These are phyloP conservation scores for Zaprionus capensis DNA, from an alignment of 1,140 invertebrate genomes.

Conservation along the genomic window DNA sequence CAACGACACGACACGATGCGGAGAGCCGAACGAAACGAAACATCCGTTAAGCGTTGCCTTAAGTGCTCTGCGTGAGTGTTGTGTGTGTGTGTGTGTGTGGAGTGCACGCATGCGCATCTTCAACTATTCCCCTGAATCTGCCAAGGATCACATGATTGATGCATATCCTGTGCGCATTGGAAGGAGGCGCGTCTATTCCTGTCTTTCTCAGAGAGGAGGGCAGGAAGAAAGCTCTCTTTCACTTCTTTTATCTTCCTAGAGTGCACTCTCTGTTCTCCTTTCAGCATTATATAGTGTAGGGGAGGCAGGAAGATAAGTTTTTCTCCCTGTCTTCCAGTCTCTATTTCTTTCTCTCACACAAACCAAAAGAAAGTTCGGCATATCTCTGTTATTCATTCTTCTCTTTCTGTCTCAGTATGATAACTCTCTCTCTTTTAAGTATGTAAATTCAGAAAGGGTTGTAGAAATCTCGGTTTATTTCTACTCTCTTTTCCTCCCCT, in stretches of 20 bases:
- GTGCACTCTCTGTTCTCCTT: too few species aligned
- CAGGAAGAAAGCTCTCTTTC: background rate
- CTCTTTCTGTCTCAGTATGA: too few species aligned
- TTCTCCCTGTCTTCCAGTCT: too few species aligned
- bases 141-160: conserved; percentile 25
- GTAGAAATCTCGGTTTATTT: too few species aligned
- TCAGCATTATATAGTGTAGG: too few species aligned
- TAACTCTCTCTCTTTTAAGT: too few species aligned
- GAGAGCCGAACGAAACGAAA: conserved; percentile 39
- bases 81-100: conserved; percentile 10
- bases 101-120: conserved; percentile 34
- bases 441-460: too few species aligned
- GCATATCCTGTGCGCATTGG: conserved; percentile 20
- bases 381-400: too few species aligned
- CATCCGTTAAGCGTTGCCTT: conserved; percentile 76
- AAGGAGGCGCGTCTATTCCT: background rate
- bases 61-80: conserved; percentile 50
- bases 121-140: conserved; percentile 13
- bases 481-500: too few species aligned
- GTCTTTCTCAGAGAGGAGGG: background rate
- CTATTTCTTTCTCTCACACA: too few species aligned
- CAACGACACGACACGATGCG: conserved; percentile 1
- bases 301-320: too few species aligned
- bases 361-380: background rate
- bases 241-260: background rate